Base-by-base conservation (phyloP, 2,113 vertebrate species). In the Hucho hucho region DNA sequence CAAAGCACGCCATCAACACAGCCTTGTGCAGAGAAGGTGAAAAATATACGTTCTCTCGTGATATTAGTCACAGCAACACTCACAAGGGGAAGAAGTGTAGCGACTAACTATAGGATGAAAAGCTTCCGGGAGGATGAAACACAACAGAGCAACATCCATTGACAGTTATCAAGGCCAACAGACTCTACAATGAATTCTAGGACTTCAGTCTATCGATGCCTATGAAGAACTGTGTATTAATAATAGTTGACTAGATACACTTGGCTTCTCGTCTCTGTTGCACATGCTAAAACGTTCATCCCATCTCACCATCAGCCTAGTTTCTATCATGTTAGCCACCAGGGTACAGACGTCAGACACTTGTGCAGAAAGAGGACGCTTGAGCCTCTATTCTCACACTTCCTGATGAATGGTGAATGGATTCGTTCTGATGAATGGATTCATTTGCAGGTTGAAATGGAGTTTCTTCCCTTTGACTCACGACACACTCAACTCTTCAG, bases 391-490 rank as follows among this genome's bases (percentile, higher is more conserved):
- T 69, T 71, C 73, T 80, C 83, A 80, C 73, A 18, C 3, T 24
- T 81, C 64, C 0, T 73, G 79, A n/a, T n/a, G n/a, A n/a, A n/a
- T n/a, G n/a, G n/a, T n/a, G n/a, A n/a, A n/a, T n/a, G n/a, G n/a
- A n/a, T n/a, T n/a, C n/a, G n/a, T 28, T 72, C 53, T 47, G 81
- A 81, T 58, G 20, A 79, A 81, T 70, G 63, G 11, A 20, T 67
- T 81, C 64, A 70, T 87, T 84, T 83, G 75, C 24, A 71, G 80
- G 73, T 68, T 79, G 58, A 79, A 83, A 73, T 56, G 43, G 71
- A 82, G 73, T 83, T 70, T 64, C 37, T 69, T 68, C 11, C 14
- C 85, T 88, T 85, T 85, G 80, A 84, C 83, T 75, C 67, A 9
- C 75, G 29, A 79, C 80, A 7, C 26, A 11, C 26, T 69, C 68